Percentiles rank a stretch among this genome's conserved stretches.
phyloP scores from a whole-genome alignment of 2,888 invertebrate species.

The Xiphydria camelus region DNA sequence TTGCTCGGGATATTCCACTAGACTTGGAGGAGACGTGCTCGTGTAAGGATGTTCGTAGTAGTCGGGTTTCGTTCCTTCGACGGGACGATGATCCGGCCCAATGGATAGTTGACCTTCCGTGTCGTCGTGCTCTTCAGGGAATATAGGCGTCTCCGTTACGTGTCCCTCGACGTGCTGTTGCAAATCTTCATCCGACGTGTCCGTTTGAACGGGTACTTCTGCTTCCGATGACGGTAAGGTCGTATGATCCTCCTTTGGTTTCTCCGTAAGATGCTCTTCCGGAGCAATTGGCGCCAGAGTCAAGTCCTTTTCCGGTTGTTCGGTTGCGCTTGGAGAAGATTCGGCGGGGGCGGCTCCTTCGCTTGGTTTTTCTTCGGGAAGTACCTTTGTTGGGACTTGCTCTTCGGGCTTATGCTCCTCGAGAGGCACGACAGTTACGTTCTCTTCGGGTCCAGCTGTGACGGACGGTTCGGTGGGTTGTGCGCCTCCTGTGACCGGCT shows the following conservation, averaged over 20 bases:
- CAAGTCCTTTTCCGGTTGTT: slow-evolving; percentile 10
- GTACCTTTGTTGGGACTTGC: neutral
- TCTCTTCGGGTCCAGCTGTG: slow-evolving; percentile 45
- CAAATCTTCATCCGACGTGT: slow-evolving; percentile 8
- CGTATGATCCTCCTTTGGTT: slow-evolving; percentile 14
- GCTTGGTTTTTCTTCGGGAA: slow-evolving; percentile 8
- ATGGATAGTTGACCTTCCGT: slow-evolving; percentile 31
- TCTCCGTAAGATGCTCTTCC: slow-evolving; percentile 12
- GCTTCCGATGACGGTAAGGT: neutral
- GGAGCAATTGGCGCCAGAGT: slow-evolving; percentile 15
- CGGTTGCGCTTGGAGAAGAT: slow-evolving; percentile 6
- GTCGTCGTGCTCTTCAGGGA: slow-evolving; percentile 14
- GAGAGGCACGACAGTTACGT: slow-evolving; percentile 35
- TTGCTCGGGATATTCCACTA: slow-evolving; percentile 42
- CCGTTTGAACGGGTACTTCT: neutral
- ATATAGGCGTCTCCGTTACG: slow-evolving; percentile 5
- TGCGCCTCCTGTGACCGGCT: slow-evolving; percentile 34
- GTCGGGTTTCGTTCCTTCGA: slow-evolving; percentile 4
- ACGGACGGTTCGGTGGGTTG: slow-evolving; percentile 8
- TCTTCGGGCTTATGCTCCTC: neutral
- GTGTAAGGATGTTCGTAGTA: slow-evolving; percentile 6
- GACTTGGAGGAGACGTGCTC: slow-evolving; percentile 5
- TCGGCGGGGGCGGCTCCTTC: slow-evolving; percentile 12
- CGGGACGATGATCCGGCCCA: slow-evolving; percentile 24
- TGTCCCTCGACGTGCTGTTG: slow-evolving; percentile 8